Evolutionary conservation across 2,797 vertebrate genomes (phyloP).

Genomic region (Bradypodion pumilum): DNA sequence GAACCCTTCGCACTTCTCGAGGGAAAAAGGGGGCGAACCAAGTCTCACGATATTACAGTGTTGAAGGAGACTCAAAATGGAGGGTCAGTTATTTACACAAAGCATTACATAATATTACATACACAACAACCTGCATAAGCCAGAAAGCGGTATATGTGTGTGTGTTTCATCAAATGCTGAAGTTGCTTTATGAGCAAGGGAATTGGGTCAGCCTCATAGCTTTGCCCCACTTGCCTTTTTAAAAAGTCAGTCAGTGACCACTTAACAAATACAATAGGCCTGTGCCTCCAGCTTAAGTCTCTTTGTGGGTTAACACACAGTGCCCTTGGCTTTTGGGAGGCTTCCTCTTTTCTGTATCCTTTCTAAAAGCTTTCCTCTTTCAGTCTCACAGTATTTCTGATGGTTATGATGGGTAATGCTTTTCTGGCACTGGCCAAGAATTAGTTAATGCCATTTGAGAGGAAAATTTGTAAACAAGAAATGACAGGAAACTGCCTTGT

Average conservation of each 20-base stretch:
- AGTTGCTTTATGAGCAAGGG: neutral
- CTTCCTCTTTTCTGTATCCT: neutral
- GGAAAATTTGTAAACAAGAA: neutral
- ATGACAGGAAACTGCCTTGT: neutral
- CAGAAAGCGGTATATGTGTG: too few species aligned
- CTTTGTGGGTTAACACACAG: neutral
- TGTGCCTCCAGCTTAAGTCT: neutral
- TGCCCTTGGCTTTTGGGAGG: too few species aligned
- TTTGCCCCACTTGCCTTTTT: neutral
- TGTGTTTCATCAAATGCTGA: neutral
- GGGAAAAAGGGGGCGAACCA: too few species aligned
- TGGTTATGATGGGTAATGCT: neutral
- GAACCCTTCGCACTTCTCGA: too few species aligned
- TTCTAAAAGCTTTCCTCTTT: neutral
- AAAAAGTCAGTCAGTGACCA: neutral
- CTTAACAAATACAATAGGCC: neutral
- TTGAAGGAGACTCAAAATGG: too few species aligned
- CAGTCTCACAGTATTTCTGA: neutral
- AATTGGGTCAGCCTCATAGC: neutral
- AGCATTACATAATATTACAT: too few species aligned
- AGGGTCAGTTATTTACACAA: too few species aligned
- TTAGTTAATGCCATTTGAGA: neutral
- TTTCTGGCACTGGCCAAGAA: neutral
- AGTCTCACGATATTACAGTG: too few species aligned
- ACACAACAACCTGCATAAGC: neutral